Evolutionary conservation across 2,888 invertebrate genomes (phyloP).

Genomic region (Ophion obscuratus): DNA sequence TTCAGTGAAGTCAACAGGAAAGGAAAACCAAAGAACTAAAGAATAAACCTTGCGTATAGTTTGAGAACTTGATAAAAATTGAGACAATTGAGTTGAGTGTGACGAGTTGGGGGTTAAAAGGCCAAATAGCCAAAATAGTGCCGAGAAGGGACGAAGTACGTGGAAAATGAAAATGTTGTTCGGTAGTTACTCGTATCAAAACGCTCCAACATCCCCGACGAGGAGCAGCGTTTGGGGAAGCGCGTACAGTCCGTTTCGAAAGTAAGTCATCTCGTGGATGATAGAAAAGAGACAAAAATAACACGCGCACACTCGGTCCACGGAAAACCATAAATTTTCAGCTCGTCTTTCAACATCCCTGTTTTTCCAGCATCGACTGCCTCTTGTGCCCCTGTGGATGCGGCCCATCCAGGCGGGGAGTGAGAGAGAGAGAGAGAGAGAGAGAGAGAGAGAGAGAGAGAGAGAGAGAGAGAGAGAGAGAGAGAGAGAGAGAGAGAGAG

Average conservation of each 20-base stretch:
- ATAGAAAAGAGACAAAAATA: not conserved
- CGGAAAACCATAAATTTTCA: not conserved
- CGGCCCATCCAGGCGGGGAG: too few species aligned
- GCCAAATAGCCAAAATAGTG: not conserved
- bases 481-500: slow-evolving; percentile 8
- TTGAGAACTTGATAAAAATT: not conserved
- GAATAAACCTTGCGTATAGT: not conserved
- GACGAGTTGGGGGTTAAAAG: not conserved
- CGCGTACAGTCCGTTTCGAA: slow-evolving; percentile 80
- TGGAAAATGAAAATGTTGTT: slow-evolving; percentile 77
- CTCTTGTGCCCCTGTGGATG: not conserved
- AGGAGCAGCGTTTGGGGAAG: slow-evolving; percentile 78
- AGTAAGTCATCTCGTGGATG: slow-evolving; percentile 74
- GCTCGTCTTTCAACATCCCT: slow-evolving; percentile 21
- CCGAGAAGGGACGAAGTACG: not conserved
- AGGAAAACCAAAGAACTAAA: not conserved
- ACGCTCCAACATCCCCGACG: slow-evolving; percentile 77
- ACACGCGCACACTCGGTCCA: not conserved
- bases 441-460: slow-evolving; percentile 10
- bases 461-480: not conserved
- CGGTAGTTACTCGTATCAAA: slow-evolving; percentile 76
- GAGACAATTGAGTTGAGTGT: not conserved
- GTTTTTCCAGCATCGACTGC: not conserved
- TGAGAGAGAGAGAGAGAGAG: not conserved
- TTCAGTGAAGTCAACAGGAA: not conserved